phyloP scores from a whole-genome alignment of 1,140 invertebrate species.

The Drosophila pectinifera region DNA sequence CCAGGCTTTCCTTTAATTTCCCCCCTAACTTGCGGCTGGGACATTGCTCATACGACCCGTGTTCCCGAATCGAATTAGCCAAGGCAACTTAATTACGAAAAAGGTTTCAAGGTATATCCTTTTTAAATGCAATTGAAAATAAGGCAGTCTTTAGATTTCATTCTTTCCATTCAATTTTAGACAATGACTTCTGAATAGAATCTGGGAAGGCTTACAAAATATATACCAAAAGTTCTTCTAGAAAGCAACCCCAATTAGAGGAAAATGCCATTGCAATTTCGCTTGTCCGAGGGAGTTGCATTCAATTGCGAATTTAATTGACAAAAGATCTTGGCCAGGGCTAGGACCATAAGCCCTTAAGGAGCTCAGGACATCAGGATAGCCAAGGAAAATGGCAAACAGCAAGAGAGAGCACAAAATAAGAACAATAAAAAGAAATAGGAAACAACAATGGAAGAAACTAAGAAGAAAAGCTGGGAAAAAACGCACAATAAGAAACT shows the following conservation, averaged over 20 bases:
- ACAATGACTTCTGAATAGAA: neutral
- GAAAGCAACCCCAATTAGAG: neutral
- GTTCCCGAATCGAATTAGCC: conserved; percentile 32
- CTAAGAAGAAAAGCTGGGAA: conserved; percentile 3
- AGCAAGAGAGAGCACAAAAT: conserved; percentile 1
- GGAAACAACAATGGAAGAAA: conserved; percentile 9
- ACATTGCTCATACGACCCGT: conserved; percentile 29
- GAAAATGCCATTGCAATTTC: conserved; percentile 31
- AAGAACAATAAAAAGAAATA: neutral
- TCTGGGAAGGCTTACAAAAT: neutral
- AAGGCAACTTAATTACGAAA: conserved; percentile 45
- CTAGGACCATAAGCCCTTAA: conserved; percentile 53
- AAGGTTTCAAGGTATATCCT: neutral
- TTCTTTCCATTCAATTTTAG: neutral
- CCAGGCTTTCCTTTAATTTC: conserved; percentile 9
- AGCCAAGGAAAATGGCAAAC: conserved; percentile 9
- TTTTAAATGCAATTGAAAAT: conserved; percentile 17
- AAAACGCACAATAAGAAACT: neutral
- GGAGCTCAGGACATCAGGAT: conserved; percentile 23
- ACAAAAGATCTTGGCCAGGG: conserved; percentile 18
- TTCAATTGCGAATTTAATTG: conserved; percentile 27
- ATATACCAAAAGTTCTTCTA: neutral
- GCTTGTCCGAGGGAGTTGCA: conserved; percentile 11
- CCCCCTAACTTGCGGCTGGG: conserved; percentile 10
- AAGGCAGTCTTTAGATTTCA: conserved; percentile 2